Evolutionary conservation across 2,113 vertebrate genomes (phyloP).

Genomic region (Syrmaticus mikado): DNA sequence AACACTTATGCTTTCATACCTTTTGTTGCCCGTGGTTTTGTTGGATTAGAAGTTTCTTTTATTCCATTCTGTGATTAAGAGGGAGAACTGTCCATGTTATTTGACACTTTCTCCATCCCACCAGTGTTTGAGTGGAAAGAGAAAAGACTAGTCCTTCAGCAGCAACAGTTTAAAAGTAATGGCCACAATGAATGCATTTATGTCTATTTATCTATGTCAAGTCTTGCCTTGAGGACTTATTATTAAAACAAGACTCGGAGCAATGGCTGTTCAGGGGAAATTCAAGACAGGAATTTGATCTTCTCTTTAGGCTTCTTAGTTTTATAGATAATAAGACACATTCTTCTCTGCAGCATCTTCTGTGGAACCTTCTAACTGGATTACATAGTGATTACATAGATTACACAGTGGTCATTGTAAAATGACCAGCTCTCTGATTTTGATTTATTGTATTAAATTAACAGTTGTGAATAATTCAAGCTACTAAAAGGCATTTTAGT

Average conservation of each 20-base stretch:
- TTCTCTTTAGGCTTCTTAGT: neutral
- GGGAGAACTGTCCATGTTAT: neutral
- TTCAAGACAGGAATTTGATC: neutral
- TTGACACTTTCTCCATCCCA: neutral
- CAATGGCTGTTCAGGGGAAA: neutral
- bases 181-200: neutral
- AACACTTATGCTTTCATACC: rapidly evolving
- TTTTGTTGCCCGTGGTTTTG: neutral
- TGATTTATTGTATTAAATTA: neutral
- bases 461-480: neutral
- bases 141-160: neutral
- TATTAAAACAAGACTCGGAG: neutral
- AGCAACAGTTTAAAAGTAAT: neutral
- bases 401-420: neutral
- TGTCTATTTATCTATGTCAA: neutral
- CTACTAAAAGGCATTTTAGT: neutral
- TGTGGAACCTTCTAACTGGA: neutral
- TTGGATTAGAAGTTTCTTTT: neutral
- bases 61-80: neutral
- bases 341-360: neutral
- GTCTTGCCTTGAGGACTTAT: neutral
- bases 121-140: neutral
- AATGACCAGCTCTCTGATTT: neutral
- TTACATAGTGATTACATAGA: neutral
- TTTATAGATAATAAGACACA: neutral